Evolutionary conservation across 2,797 vertebrate species (phyloP).

Genomic region (Poliocrania exsul): DNA sequence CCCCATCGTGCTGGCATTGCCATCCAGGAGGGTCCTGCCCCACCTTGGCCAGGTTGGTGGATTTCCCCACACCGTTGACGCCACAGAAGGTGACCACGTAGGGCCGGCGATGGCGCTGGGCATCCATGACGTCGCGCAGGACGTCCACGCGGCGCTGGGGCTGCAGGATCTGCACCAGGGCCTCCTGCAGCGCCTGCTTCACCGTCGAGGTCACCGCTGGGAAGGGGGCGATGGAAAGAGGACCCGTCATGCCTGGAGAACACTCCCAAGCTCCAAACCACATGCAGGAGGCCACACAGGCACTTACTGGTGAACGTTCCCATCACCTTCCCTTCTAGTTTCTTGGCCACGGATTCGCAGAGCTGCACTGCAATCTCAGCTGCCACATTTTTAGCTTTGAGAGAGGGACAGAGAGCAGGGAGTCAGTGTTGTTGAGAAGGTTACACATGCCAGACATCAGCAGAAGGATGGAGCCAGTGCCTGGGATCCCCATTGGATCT

Average conservation of each 20-base stretch:
- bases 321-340: slow-evolving; percentile 99
- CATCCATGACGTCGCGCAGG: slow-evolving; percentile 94
- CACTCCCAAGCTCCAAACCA: accelerated
- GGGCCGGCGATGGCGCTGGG: slow-evolving; percentile 87
- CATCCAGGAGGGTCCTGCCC: neutral
- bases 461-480: neutral
- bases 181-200: slow-evolving; percentile 95
- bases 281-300: accelerated
- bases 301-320: slow-evolving; percentile 98
- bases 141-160: slow-evolving; percentile 95
- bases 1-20: accelerated
- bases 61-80: slow-evolving; percentile 96
- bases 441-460: accelerated
- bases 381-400: slow-evolving; percentile 95
- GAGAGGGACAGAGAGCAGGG: neutral
- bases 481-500: accelerated
- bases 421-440: neutral
- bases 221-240: neutral
- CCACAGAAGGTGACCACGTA: slow-evolving; percentile 96
- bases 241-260: accelerated
- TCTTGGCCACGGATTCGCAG: slow-evolving; percentile 95
- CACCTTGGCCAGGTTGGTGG: slow-evolving; percentile 97
- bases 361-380: slow-evolving; percentile 93
- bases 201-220: slow-evolving; percentile 95
- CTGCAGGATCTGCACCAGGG: slow-evolving; percentile 96